These are phyloP conservation scores for Helicoverpa assulta DNA, from an alignment of 2,888 invertebrate species.

Conservation along the genomic window DNA sequence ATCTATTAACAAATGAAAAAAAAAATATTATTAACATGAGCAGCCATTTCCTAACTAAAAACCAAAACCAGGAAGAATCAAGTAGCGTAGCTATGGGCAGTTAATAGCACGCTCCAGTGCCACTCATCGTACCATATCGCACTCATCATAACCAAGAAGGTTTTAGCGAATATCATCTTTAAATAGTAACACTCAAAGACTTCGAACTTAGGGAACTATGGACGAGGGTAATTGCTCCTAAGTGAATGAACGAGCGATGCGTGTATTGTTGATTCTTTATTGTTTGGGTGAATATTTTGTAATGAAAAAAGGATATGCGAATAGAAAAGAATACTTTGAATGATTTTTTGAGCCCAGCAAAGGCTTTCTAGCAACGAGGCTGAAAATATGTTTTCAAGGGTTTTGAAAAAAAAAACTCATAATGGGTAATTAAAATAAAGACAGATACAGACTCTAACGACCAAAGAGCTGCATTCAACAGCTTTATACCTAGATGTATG, in stretches of 20 bases:
- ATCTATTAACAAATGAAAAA: conserved; percentile 27
- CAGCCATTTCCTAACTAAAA: conserved; percentile 73
- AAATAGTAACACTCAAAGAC: conserved; percentile 42
- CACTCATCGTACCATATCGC: conserved; percentile 86
- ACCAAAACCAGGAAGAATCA: conserved; percentile 75
- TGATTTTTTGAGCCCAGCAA: no score
- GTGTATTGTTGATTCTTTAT: conserved; percentile 53
- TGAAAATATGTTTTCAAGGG: no score
- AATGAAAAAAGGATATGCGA: no score
- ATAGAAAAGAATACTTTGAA: no score
- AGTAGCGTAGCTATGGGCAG: conserved; percentile 71
- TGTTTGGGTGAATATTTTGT: neutral
- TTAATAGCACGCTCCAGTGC: conserved; percentile 81
- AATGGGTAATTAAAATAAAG: no score
- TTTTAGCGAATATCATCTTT: conserved; percentile 66
- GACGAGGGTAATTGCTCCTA: conserved; percentile 76
- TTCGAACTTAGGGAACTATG: conserved; percentile 47
- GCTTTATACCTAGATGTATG: neutral
- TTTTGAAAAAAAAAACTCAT: no score
- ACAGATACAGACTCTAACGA: neutral
- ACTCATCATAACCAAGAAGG: conserved; percentile 72
- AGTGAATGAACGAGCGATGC: conserved; percentile 82
- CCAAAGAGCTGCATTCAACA: neutral
- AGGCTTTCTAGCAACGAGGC: no score
- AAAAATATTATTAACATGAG: conserved; percentile 54